Conservation (phyloP, 2,113 vertebrate genomes). For the Xiphorhynchus elegans region DNA sequence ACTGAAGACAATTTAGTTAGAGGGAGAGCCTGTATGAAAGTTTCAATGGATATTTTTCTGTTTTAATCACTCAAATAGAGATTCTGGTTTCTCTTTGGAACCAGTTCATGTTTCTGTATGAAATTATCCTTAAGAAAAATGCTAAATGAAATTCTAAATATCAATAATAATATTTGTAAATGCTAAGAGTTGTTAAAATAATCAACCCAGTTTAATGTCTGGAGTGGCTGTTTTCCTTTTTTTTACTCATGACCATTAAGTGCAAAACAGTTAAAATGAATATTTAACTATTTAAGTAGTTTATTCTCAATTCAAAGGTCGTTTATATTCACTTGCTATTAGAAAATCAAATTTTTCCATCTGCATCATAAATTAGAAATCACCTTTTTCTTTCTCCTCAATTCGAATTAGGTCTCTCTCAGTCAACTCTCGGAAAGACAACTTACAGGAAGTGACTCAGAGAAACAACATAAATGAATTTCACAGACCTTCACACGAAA, state of each 20-base stretch:
- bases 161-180: background rate
- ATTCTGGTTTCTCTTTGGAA: background rate
- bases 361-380: background rate
- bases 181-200: background rate
- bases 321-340: background rate
- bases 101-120: background rate
- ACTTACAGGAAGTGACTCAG: slow-evolving; percentile 74
- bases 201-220: background rate
- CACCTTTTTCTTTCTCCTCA: background rate
- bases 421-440: slow-evolving; percentile 83
- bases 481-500: slow-evolving; percentile 70
- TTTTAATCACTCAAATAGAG: background rate
- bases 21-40: background rate
- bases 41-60: background rate
- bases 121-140: background rate
- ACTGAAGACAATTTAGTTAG: background rate
- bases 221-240: background rate
- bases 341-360: background rate
- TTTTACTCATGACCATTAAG: background rate
- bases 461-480: slow-evolving; percentile 78
- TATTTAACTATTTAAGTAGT: background rate
- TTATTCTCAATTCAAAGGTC: background rate
- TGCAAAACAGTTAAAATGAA: background rate
- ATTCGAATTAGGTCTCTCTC: slow-evolving; percentile 80
- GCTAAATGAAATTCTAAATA: background rate